Evolutionary conservation across 2,113 vertebrate species (phyloP), one percentile per base, ranked within the genome.

Genomic region (Ailuropoda melanoleuca): DNA sequence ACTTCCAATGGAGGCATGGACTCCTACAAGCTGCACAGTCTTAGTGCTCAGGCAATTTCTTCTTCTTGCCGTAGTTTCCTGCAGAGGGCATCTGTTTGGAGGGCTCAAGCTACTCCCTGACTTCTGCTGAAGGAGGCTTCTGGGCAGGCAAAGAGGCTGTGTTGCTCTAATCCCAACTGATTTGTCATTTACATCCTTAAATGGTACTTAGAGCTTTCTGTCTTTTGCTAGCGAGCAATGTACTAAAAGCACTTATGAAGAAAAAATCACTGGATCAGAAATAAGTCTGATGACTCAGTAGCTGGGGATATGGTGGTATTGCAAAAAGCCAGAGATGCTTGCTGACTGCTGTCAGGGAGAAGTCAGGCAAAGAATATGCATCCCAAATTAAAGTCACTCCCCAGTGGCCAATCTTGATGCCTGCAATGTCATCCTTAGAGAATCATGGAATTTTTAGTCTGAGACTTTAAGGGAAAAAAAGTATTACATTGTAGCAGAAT

Each of bases 221-320:
- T 94, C 66, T 92, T 80, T 80, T 53, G 29, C 83, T 75, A 70
- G 64, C 10, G 31, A 95, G 12, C 68, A 87, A 53, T n/a, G 31
- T 39, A 55, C 64, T 91, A n/a, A 96, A 96, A 53, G 43, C 34
- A 56, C 19, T 87, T 78, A 46, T 4, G 29, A 85, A 78, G 60
- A 29, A 82, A 34, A 21, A 89, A 53, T 70, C 10, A 75, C 81
- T 83, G 83, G 58, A 82, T 90, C 86, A 95, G 26, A 97, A 97
- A 88, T 68, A 70, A 58, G 23, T 34, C 70, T 88, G 75, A 84
- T 95, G 80, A 95, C 68, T 97, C 82, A 90, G 46, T 87, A 87
- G n/a, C 74, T 50, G 39, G 19, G 39, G 55, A 83, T 56, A 78
- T 0, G 39, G 21, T 48, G 8, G 58, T 37, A 9, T 26, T 88